phyloP scores from a whole-genome alignment of 1,140 invertebrate species.

The Aphis gossypii region DNA sequence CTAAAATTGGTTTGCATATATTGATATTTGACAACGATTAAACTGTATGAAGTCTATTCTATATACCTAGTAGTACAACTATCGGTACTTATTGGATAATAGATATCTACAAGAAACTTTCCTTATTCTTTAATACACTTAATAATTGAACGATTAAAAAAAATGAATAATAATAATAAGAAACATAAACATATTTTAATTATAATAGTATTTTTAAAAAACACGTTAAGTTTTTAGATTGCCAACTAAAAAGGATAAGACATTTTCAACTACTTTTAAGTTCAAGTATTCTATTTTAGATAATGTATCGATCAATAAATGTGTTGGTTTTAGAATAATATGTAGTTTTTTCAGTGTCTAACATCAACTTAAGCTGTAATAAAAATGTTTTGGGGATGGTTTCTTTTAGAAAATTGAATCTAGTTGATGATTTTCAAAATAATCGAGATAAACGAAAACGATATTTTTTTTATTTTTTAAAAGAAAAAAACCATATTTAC shows the following conservation, averaged over 20 bases:
- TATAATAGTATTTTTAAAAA: neutral
- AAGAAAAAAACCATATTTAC: neutral
- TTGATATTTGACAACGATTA: neutral
- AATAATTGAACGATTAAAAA: neutral
- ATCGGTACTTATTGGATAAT: neutral
- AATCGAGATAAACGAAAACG: no score
- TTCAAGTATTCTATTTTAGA: neutral
- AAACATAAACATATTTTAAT: neutral
- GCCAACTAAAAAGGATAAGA: neutral
- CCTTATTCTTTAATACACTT: neutral
- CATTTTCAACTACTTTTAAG: neutral
- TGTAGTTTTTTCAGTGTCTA: neutral
- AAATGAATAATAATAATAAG: neutral
- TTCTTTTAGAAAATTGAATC: neutral
- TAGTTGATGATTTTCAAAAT: neutral
- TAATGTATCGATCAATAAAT: neutral
- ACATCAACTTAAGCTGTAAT: neutral
- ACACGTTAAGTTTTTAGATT: neutral
- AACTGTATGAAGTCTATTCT: neutral
- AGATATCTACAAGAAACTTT: neutral
- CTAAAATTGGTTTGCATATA: slow-evolving; percentile 31
- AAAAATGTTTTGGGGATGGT: neutral
- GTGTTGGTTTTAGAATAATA: neutral
- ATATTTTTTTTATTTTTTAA: no score
- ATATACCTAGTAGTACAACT: neutral